phyloP scores from a whole-genome alignment of 2,797 vertebrate species.

The Eulemur albifrons region DNA sequence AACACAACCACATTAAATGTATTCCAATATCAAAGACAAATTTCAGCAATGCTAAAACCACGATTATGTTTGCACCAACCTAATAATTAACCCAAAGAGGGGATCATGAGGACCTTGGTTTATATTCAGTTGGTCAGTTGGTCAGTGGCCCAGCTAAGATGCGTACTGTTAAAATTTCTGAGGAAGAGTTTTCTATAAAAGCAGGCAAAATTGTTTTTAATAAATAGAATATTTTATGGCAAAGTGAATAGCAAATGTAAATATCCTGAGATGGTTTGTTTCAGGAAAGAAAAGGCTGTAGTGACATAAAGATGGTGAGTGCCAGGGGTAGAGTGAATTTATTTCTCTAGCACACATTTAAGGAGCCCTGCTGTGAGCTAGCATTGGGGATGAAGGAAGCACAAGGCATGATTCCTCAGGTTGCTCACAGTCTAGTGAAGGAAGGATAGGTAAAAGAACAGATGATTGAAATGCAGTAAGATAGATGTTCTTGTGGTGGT shows the following conservation, averaged over 20 bases:
- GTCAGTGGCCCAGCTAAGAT: background rate
- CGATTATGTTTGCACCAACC: too few species aligned
- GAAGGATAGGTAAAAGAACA: background rate
- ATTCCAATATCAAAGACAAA: too few species aligned
- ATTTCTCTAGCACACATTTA: background rate
- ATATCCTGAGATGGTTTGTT: background rate
- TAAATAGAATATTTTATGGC: constrained; percentile 6
- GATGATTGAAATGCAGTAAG: background rate
- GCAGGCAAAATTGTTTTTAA: background rate
- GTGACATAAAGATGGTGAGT: background rate
- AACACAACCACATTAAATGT: too few species aligned
- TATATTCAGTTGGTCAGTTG: background rate
- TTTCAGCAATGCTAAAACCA: too few species aligned
- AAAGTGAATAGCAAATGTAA: background rate
- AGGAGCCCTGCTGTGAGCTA: background rate
- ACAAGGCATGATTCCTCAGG: background rate
- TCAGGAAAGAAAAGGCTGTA: background rate
- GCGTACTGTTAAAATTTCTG: background rate
- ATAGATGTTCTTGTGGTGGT: background rate
- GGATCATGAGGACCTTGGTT: background rate
- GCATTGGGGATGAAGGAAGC: constrained; percentile 6
- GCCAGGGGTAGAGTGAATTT: background rate
- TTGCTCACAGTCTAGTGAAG: background rate
- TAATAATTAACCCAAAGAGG: background rate
- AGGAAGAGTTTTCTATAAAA: background rate